Evolutionary conservation across 2,113 vertebrate genomes (phyloP), one percentile per base, ranked within the genome.

Genomic region (Scortum barcoo): DNA sequence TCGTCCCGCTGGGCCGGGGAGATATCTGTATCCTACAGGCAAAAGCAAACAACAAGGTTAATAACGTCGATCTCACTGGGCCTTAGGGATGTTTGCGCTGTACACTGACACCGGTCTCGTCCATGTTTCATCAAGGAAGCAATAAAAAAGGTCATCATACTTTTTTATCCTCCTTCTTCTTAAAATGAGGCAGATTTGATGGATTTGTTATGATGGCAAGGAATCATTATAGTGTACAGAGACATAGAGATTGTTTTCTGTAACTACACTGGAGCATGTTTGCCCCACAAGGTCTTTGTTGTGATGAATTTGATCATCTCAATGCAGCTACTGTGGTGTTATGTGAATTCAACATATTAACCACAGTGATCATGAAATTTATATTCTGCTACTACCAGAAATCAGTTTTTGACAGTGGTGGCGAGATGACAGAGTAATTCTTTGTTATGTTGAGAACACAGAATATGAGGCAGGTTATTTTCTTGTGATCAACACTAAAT

Each of bases 1-100:
- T 99, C 97, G 87, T 99, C 97, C 89, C 97, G 96, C 95, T 99
- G 97, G 81, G 95, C 95, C 83, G 97, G 97, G 96, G 98, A 97
- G 96, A 99, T 92, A 93, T 97, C 96, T 95, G 88, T 96, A 94
- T 97, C 98, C 98, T 99, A 80, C 24, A 89, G 78, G 3, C 75
- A 46, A 22, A 14, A 48, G 24, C 1, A 58, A 38, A 58, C 48
- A 48, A 58, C 28, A 68, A 28, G n/a, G 48, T 42, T 3, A 33
- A 62, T 30, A 58, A 46, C 46, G 22, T 36, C 38, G 20, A 3
- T 65, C 36, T 11, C 36, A 3, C 2, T 8, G n/a, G 28, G 7
- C 33, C 17, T 50, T 13, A 3, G 30, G 24, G 56, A 36, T 33
- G 28, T 48, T 58, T 36, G 28, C 24, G 36, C 5, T 26, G 30